phyloP scores from a whole-genome alignment of 2,888 invertebrate genomes.

The Adelphocoris suturalis region DNA sequence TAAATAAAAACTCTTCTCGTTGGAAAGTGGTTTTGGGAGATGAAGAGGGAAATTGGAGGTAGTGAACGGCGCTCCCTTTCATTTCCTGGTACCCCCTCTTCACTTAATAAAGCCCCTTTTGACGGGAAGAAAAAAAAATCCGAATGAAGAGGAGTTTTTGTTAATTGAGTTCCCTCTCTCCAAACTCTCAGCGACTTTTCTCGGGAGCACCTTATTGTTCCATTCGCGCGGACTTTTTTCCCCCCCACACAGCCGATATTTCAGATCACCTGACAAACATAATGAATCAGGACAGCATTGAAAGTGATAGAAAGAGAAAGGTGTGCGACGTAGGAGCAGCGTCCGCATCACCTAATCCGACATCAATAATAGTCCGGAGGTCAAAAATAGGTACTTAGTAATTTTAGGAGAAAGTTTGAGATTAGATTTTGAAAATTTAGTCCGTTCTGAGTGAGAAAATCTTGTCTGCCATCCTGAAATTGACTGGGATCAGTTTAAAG shows the following conservation, averaged over 20 bases:
- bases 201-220: constrained; percentile 21
- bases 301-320: too few relatives aligned
- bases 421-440: too few relatives aligned
- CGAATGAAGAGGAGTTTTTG: constrained; percentile 35
- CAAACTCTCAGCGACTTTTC: constrained; percentile 28
- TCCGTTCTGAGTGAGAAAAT: too few relatives aligned
- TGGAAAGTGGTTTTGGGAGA: constrained; percentile 18
- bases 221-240: not conserved
- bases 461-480: too few relatives aligned
- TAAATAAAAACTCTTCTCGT: not conserved
- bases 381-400: too few relatives aligned
- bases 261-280: too few relatives aligned
- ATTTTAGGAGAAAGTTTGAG: too few relatives aligned
- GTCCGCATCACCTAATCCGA: too few relatives aligned
- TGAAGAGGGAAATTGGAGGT: constrained; percentile 22
- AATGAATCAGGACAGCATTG: too few relatives aligned
- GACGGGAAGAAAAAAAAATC: constrained; percentile 23
- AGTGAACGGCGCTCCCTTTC: constrained; percentile 2
- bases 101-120: constrained; percentile 42
- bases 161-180: constrained; percentile 25
- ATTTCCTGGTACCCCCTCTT: constrained; percentile 24
- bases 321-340: too few relatives aligned
- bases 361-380: too few relatives aligned
- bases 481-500: too few relatives aligned
- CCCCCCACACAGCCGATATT: not conserved